Conservation (phyloP, 2,888 invertebrate species). For the Brenthis ino region DNA sequence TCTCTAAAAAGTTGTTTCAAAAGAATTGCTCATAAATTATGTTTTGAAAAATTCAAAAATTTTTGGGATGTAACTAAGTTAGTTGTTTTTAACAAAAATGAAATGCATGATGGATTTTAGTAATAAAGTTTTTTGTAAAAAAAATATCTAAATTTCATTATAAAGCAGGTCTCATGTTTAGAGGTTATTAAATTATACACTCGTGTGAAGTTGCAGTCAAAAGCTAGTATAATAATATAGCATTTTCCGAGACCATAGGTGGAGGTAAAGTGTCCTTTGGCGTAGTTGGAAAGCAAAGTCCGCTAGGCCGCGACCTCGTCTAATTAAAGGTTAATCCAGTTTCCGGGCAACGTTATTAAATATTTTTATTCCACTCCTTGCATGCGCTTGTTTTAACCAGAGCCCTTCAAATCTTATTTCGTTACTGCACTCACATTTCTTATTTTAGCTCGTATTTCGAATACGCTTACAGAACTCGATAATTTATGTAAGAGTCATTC, state of each 20-base stretch:
- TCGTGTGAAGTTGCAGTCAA: neutral
- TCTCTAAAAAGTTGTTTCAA: neutral
- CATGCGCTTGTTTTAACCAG: conserved; percentile 5
- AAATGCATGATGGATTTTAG: no score
- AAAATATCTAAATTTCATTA: no score
- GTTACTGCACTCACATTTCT: conserved; percentile 7
- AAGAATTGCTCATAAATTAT: no score
- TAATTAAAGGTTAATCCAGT: conserved; percentile 23
- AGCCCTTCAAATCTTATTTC: conserved; percentile 6
- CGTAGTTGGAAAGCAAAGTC: conserved; percentile 13
- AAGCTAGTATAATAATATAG: conserved; percentile 6
- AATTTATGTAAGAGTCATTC: conserved; percentile 6
- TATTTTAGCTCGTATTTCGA: neutral
- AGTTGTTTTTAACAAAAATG: no score
- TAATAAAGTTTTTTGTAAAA: no score
- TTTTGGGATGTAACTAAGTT: no score
- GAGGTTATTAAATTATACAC: neutral
- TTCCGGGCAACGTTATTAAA: conserved; percentile 18
- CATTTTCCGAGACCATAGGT: neutral
- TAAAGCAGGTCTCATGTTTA: no score
- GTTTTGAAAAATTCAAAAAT: no score
- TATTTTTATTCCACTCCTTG: conserved; percentile 22
- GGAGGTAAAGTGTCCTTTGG: conserved; percentile 10
- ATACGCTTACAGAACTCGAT: neutral
- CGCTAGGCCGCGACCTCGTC: conserved; percentile 19